These are phyloP conservation scores for Coreius guichenoti DNA, from an alignment of 2,797 vertebrate species.

Conservation along the genomic window DNA sequence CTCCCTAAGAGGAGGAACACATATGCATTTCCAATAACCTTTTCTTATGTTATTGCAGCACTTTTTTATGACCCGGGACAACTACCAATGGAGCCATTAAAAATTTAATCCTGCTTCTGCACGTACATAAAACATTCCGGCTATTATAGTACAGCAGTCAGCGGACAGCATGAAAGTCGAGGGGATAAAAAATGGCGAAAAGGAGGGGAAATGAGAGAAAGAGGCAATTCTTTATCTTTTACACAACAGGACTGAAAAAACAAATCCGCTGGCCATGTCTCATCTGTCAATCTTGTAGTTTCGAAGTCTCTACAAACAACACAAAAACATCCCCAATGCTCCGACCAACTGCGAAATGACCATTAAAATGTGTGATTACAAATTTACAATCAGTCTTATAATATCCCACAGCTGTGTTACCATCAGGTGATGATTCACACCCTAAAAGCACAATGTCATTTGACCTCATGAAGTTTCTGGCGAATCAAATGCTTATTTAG, in stretches of 20 bases:
- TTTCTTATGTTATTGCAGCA: slow-evolving; percentile 67
- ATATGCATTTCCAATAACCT: slow-evolving; percentile 70
- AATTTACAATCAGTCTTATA: slow-evolving; percentile 30
- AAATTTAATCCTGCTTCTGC: slow-evolving; percentile 79
- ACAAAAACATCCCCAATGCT: neutral
- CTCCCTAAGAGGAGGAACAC: slow-evolving; percentile 65
- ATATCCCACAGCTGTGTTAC: slow-evolving; percentile 33
- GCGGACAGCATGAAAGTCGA: slow-evolving; percentile 65
- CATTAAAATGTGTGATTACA: neutral
- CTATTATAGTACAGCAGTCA: slow-evolving; percentile 70
- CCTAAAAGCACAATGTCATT: slow-evolving; percentile 30
- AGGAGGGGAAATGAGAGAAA: slow-evolving; percentile 65
- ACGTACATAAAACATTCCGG: slow-evolving; percentile 76
- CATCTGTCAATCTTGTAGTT: slow-evolving; percentile 10
- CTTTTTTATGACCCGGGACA: slow-evolving; percentile 71
- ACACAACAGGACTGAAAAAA: slow-evolving; percentile 51
- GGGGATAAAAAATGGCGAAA: slow-evolving; percentile 58
- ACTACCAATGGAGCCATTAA: slow-evolving; percentile 80
- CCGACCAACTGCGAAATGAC: neutral
- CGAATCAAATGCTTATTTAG: slow-evolving; percentile 50
- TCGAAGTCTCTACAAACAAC: neutral
- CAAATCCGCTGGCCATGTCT: slow-evolving; percentile 65
- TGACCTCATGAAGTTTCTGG: slow-evolving; percentile 48
- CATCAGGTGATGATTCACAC: slow-evolving; percentile 24
- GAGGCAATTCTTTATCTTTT: slow-evolving; percentile 67